Percentiles rank a stretch among this genome's conserved stretches.
Conservation (phyloP, 2,113 vertebrate species). For the Chaetops frenatus region DNA sequence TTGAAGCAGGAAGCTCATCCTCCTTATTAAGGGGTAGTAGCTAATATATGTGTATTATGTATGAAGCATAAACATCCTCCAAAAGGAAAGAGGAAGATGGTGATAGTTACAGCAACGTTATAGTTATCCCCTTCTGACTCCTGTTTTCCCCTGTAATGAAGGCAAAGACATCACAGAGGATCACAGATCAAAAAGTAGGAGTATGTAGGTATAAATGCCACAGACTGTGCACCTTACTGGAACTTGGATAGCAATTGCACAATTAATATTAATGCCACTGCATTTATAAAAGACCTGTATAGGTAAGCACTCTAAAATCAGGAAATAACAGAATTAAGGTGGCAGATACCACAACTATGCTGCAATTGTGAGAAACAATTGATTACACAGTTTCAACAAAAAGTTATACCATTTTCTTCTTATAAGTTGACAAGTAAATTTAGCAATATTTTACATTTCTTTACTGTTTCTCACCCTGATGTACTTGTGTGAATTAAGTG, state of each 20-base stretch:
- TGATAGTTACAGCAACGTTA: not conserved
- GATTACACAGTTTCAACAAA: not conserved
- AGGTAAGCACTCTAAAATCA: not conserved
- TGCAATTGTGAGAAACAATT: not conserved
- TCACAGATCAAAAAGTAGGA: not conserved
- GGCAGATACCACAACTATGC: not conserved
- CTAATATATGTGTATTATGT: not conserved
- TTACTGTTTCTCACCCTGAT: not conserved
- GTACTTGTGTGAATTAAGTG: not conserved
- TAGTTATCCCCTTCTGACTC: not conserved
- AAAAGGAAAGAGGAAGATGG: not conserved
- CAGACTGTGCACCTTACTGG: not conserved
- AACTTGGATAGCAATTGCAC: not conserved
- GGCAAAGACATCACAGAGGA: not conserved
- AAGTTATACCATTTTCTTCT: not conserved
- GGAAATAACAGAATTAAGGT: not conserved
- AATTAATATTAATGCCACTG: not conserved
- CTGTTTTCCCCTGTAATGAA: not conserved
- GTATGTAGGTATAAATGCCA: not conserved
- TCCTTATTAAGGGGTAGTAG: not conserved
- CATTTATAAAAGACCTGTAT: not conserved
- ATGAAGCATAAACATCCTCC: not conserved
- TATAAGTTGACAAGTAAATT: not conserved
- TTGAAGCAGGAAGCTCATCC: not conserved
- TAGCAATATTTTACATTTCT: not conserved